Evolutionary conservation across 2,113 vertebrate genomes (phyloP).

Genomic region (Syngnathus floridae): DNA sequence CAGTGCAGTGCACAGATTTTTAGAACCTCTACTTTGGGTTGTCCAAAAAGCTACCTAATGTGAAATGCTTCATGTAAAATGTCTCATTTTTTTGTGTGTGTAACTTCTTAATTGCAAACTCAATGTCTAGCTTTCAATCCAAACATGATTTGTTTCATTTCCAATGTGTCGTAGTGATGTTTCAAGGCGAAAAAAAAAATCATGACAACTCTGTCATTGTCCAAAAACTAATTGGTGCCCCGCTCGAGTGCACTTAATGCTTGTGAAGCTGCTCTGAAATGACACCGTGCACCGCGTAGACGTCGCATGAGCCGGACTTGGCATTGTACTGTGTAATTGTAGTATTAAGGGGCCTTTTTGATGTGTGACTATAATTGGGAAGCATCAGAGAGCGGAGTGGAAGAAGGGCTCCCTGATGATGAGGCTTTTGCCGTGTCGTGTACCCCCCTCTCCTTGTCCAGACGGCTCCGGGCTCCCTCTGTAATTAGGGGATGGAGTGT

Average conservation of each 20-base stretch:
- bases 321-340: conserved; percentile 66
- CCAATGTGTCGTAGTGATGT: background rate
- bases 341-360: conserved; percentile 66
- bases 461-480: conserved; percentile 79
- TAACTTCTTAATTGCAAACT: background rate
- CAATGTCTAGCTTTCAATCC: background rate
- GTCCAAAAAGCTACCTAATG: too few species aligned
- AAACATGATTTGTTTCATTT: background rate
- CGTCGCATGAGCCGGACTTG: conserved; percentile 42
- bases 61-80: background rate
- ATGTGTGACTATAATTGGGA: conserved; percentile 66
- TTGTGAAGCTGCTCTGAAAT: conserved; percentile 45
- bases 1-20: too few species aligned
- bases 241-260: conserved; percentile 12
- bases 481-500: conserved; percentile 84
- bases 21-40: too few species aligned
- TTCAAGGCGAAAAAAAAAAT: background rate
- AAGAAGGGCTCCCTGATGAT: conserved; percentile 65
- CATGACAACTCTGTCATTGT: background rate
- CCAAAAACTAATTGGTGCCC: conserved; percentile 6
- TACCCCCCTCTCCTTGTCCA: conserved; percentile 72
- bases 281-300: conserved; percentile 47
- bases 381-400: conserved; percentile 53
- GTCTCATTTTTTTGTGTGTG: background rate
- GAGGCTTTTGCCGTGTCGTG: conserved; percentile 62